These are phyloP conservation scores for Ashinkailepas kermadecensis DNA, from an alignment of 2,888 invertebrate species.

Conservation along the genomic window DNA sequence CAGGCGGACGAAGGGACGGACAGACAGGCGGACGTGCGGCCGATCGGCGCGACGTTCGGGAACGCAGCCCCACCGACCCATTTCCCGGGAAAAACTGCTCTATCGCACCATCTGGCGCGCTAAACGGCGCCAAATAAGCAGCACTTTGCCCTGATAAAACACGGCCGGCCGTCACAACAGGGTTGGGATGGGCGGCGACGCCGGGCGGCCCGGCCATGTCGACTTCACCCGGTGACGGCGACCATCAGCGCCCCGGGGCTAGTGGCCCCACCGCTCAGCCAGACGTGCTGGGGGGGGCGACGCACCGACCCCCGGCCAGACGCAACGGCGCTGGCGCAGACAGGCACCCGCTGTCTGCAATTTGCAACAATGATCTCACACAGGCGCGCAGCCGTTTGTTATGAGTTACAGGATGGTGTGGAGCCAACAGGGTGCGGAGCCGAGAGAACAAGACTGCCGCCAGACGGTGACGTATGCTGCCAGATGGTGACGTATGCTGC, in stretches of 20 bases:
- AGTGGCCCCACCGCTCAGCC: no score
- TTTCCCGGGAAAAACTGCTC: not conserved
- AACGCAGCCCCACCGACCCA: not conserved
- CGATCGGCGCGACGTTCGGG: no score
- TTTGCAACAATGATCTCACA: slow-evolving; percentile 4
- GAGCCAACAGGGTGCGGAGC: not conserved
- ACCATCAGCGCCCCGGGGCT: no score
- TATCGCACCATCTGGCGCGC: not conserved
- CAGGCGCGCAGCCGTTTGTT: not conserved
- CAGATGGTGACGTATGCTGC: not conserved
- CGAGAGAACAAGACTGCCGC: not conserved
- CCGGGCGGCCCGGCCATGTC: not conserved
- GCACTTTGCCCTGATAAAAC: slow-evolving; percentile 9
- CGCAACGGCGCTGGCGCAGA: not conserved
- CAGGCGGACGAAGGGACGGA: no score
- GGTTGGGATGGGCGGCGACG: not conserved
- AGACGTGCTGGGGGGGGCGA: not conserved
- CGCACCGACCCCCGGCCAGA: not conserved
- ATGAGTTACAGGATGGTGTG: not conserved
- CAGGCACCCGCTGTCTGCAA: not conserved
- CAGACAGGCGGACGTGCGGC: no score
- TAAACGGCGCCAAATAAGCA: slow-evolving; percentile 8
- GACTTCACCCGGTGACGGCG: not conserved
- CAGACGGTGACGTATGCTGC: not conserved
- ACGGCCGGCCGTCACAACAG: not conserved